phyloP scores from a whole-genome alignment of 2,113 vertebrate species.

The Sorex fumeus region DNA sequence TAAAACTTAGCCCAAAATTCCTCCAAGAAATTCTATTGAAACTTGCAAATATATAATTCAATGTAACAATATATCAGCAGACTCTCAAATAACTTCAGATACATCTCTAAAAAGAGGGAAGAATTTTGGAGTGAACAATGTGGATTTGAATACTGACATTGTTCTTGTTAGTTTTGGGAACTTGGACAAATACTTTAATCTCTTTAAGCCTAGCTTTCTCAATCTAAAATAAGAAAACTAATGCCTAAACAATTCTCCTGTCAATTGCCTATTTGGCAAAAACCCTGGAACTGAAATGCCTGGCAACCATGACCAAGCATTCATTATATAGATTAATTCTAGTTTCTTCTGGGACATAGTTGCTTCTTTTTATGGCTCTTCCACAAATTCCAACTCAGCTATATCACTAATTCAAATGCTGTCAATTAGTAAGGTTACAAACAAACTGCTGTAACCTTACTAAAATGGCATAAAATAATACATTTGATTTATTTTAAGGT shows the following conservation, averaged over 20 bases:
- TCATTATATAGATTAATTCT: slow-evolving; percentile 60
- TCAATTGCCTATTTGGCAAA: slow-evolving; percentile 49
- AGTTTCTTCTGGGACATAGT: not conserved
- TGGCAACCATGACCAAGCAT: slow-evolving; percentile 39
- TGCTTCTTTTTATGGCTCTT: slow-evolving; percentile 19
- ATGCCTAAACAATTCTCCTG: slow-evolving; percentile 4
- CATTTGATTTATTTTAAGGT: slow-evolving; percentile 16
- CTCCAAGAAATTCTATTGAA: not conserved
- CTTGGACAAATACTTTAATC: slow-evolving; percentile 51
- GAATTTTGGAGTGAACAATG: not conserved
- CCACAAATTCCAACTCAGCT: slow-evolving; percentile 19
- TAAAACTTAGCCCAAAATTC: not conserved
- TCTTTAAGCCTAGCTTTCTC: slow-evolving; percentile 10
- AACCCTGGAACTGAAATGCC: slow-evolving; percentile 20
- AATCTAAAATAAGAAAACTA: slow-evolving; percentile 46
- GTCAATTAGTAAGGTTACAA: slow-evolving; percentile 25
- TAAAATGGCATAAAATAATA: not conserved
- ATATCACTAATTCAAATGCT: not conserved
- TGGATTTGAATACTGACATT: slow-evolving; percentile 20
- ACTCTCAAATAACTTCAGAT: not conserved
- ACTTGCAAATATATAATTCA: not conserved
- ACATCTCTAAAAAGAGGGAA: slow-evolving; percentile 3
- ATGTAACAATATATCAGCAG: not conserved
- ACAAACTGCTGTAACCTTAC: not conserved
- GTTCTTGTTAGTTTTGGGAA: slow-evolving; percentile 25